These are phyloP conservation scores for Hydraecia micacea DNA, from an alignment of 2,888 invertebrate genomes.

Conservation along the genomic window DNA sequence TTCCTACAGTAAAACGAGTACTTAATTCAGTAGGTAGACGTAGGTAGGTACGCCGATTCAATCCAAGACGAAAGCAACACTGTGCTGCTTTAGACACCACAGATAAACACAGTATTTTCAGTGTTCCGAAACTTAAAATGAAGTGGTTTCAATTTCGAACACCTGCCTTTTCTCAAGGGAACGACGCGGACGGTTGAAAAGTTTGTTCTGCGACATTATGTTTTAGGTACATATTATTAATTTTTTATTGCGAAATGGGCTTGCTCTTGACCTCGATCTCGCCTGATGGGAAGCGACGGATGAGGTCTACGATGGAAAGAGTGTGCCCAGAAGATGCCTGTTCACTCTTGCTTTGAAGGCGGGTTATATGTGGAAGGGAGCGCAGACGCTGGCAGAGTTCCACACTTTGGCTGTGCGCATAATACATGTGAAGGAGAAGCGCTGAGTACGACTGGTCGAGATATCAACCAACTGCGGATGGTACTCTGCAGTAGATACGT, in stretches of 20 bases:
- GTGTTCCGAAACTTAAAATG: constrained; percentile 48
- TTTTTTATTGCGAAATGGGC: neutral
- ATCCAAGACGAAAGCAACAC: neutral
- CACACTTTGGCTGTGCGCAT: neutral
- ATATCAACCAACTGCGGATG: neutral
- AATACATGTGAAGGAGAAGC: neutral
- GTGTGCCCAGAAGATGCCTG: neutral
- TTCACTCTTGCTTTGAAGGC: neutral
- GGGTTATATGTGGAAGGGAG: neutral
- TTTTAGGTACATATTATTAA: neutral
- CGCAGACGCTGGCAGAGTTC: neutral
- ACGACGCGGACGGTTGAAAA: constrained; percentile 38
- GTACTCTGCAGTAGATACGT: neutral
- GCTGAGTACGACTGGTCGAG: neutral
- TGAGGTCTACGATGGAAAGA: neutral
- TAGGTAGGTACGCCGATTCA: neutral
- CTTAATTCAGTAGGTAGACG: constrained; percentile 8
- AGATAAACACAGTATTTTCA: constrained; percentile 4
- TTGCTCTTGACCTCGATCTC: neutral
- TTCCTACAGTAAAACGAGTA: constrained; percentile 19
- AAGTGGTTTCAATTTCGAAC: constrained; percentile 61
- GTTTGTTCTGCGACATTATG: constrained; percentile 25
- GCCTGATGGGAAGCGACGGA: neutral
- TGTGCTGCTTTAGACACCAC: neutral
- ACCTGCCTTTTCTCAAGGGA: constrained; percentile 65